Conservation (phyloP, 2,888 invertebrate genomes). For the Pseudanteris insignis region DNA sequence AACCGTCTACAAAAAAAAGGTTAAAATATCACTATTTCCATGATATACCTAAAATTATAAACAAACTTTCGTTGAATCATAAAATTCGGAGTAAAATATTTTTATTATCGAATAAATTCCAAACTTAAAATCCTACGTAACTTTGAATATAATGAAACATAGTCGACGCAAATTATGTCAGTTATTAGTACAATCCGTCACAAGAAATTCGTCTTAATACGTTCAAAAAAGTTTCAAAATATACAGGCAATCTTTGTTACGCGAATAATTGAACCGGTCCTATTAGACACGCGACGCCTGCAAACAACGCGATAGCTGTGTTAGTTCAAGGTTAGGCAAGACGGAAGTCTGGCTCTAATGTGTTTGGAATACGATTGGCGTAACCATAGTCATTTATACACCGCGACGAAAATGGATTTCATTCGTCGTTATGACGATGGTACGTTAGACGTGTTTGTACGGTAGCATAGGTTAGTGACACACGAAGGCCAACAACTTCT, state of each 20-base stretch:
- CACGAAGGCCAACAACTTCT: conserved; percentile 55
- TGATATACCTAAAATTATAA: too few relatives aligned
- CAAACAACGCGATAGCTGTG: conserved; percentile 48
- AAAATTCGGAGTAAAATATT: too few relatives aligned
- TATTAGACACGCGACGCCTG: conserved; percentile 36
- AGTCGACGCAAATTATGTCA: too few relatives aligned
- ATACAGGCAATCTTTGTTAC: conserved; percentile 18
- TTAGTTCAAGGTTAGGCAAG: conserved; percentile 61
- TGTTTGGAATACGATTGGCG: conserved; percentile 59
- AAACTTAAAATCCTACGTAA: too few relatives aligned
- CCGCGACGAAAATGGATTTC: conserved; percentile 39
- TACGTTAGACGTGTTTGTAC: conserved; percentile 51
- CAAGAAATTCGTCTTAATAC: too few relatives aligned
- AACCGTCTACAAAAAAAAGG: too few relatives aligned
- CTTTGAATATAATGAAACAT: too few relatives aligned
- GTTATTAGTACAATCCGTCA: too few relatives aligned
- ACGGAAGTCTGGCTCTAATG: conserved; percentile 62
- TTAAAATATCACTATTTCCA: too few relatives aligned
- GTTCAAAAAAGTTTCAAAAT: conserved; percentile 3
- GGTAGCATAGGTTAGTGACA: conserved; percentile 65
- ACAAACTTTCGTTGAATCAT: too few relatives aligned
- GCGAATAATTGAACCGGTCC: conserved; percentile 34
- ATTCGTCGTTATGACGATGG: conserved; percentile 45
- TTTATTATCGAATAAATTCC: too few relatives aligned
- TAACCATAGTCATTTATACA: conserved; percentile 27